Evolutionary conservation across 92 coral and sea anemone species (phyloP).

Genomic region (Zoanthus sociatus): DNA sequence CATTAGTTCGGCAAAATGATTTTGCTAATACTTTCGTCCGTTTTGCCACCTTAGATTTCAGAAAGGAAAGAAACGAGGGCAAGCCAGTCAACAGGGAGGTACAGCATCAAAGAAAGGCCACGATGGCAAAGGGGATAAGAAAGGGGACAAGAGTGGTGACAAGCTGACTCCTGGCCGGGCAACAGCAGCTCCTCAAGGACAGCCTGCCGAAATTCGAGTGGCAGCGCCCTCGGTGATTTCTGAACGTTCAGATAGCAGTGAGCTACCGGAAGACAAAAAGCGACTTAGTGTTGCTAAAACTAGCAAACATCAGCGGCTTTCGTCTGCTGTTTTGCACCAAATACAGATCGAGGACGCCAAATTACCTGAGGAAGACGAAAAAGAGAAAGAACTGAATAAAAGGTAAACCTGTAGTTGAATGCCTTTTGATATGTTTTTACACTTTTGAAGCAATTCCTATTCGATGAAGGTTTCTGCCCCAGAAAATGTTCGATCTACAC

Average conservation of each 20-base stretch:
- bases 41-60: slow-evolving; percentile 57
- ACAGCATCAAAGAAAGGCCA: slow-evolving; percentile 82
- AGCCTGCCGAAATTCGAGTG: slow-evolving; percentile 76
- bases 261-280: slow-evolving; percentile 85
- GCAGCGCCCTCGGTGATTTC: slow-evolving; percentile 96
- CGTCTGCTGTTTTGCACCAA: slow-evolving; percentile 77
- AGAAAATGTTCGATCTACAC: too few species aligned
- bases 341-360: slow-evolving; percentile 72
- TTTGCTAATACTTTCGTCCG: too few species aligned
- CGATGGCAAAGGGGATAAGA: slow-evolving; percentile 82
- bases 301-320: slow-evolving; percentile 75
- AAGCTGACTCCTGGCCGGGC: slow-evolving; percentile 86
- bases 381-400: slow-evolving; percentile 86
- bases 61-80: slow-evolving; percentile 89
- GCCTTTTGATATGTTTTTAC: background rate
- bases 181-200: slow-evolving; percentile 77
- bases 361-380: slow-evolving; percentile 90
- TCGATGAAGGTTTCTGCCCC: too few species aligned
- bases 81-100: slow-evolving; percentile 72
- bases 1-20: too few species aligned
- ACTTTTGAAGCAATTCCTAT: too few species aligned
- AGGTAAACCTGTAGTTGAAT: slow-evolving; percentile 60
- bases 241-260: slow-evolving; percentile 97
- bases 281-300: slow-evolving; percentile 76
- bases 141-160: slow-evolving; percentile 90